Conservation (phyloP, 2,888 invertebrate species). For the Papilio gigon region DNA sequence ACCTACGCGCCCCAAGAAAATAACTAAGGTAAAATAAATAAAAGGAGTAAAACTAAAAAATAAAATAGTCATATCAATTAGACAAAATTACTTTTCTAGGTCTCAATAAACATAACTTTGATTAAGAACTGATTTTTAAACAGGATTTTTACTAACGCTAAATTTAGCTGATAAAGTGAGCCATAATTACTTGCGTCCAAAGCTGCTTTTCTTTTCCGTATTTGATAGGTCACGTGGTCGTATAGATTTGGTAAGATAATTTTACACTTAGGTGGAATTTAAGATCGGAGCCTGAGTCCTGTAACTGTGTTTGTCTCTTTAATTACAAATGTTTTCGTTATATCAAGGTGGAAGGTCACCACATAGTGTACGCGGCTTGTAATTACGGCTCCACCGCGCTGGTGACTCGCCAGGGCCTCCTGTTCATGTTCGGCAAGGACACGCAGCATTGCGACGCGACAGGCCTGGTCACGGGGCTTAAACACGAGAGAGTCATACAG, state of each 20-base stretch:
- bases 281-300: no score
- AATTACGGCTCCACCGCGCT: constrained; percentile 97
- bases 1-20: constrained; percentile 95
- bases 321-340: neutral
- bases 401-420: constrained; percentile 93
- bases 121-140: no score
- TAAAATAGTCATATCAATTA: neutral
- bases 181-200: no score
- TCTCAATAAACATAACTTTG: no score
- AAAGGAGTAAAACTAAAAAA: neutral
- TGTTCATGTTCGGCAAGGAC: constrained; percentile 98
- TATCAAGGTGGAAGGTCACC: constrained; percentile 88
- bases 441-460: constrained; percentile 90
- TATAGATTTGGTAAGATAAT: no score
- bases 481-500: constrained; percentile 86
- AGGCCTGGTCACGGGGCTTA: constrained; percentile 89
- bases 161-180: no score
- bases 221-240: no score
- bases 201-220: no score
- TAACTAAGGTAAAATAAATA: constrained; percentile 85
- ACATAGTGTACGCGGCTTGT: constrained; percentile 92
- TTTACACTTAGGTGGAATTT: no score
- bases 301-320: no score
- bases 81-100: no score
- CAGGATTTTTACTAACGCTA: no score